These are phyloP conservation scores for Smithornis capensis DNA, from an alignment of 2,113 vertebrate genomes.

Conservation along the genomic window DNA sequence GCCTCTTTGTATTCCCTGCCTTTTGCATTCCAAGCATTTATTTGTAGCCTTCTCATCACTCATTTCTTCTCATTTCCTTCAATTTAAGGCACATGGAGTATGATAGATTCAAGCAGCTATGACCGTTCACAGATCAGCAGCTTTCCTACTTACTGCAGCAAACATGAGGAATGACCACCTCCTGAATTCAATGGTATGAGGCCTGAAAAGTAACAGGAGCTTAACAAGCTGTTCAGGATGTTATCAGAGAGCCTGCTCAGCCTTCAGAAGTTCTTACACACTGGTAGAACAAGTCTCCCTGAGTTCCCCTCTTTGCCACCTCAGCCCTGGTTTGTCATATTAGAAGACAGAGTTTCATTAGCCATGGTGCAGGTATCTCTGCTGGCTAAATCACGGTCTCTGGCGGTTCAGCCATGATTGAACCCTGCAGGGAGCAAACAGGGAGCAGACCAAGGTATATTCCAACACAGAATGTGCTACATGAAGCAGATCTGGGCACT, in stretches of 20 bases:
- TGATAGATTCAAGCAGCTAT: constrained; percentile 29
- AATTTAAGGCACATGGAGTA: background rate
- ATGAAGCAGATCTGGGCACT: background rate
- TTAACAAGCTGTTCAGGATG: background rate
- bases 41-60: background rate
- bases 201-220: background rate
- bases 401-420: background rate
- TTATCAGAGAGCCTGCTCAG: background rate
- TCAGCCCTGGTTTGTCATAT: background rate
- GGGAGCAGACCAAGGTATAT: background rate
- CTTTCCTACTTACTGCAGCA: background rate
- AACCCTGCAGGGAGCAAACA: background rate
- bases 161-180: constrained; percentile 2
- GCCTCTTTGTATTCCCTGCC: background rate
- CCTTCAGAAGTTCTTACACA: background rate
- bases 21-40: background rate
- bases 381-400: background rate
- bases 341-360: background rate
- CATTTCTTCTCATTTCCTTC: background rate
- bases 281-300: background rate
- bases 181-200: background rate
- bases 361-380: background rate
- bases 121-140: background rate
- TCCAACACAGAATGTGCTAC: background rate
- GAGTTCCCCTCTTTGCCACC: background rate